Conservation (phyloP, 2,113 vertebrate species). For the Merops nubicus region DNA sequence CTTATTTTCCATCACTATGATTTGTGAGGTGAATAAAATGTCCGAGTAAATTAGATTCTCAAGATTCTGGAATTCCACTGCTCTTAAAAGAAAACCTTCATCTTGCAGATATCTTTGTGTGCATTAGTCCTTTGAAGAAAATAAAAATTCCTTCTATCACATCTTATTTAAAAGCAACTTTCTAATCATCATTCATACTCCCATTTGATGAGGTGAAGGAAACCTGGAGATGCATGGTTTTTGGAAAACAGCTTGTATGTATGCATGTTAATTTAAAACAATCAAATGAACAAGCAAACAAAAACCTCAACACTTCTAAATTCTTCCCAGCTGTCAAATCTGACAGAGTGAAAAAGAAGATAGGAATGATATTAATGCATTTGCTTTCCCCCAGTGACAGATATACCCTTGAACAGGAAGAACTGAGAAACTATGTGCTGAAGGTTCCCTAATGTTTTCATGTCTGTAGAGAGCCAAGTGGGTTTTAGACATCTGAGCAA, state of each 20-base stretch:
- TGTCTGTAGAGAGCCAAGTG: neutral
- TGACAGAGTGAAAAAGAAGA: neutral
- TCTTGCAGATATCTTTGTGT: neutral
- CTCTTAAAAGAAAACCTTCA: neutral
- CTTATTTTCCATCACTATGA: neutral
- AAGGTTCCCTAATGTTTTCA: neutral
- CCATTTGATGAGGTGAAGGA: neutral
- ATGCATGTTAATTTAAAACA: neutral
- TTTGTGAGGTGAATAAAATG: neutral
- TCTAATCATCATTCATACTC: neutral
- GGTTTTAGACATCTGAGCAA: neutral
- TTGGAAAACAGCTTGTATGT: neutral
- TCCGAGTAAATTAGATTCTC: neutral
- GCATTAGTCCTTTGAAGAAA: neutral
- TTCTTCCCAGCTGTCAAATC: neutral
- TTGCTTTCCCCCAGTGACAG: neutral
- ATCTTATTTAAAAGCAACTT: neutral
- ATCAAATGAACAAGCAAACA: neutral
- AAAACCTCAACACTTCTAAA: neutral
- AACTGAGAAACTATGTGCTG: neutral
- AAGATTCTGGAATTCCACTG: neutral
- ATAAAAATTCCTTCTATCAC: neutral
- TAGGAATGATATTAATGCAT: neutral
- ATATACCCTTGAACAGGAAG: neutral
- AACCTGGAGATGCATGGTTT: neutral